These are phyloP conservation scores for Leptothorax acervorum DNA, from an alignment of 2,888 invertebrate genomes.

Conservation along the genomic window DNA sequence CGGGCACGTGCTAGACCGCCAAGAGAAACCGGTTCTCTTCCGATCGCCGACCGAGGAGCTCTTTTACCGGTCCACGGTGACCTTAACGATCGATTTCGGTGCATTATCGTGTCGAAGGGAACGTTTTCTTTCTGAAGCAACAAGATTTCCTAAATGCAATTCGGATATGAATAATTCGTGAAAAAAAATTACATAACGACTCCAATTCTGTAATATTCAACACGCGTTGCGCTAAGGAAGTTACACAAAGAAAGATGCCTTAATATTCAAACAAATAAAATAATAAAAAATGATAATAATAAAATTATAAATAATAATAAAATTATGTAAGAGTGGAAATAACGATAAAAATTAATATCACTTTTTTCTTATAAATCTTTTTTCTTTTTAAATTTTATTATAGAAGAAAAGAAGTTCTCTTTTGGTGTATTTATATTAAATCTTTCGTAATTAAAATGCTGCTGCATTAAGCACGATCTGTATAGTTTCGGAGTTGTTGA, in stretches of 20 bases:
- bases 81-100: slow-evolving; percentile 67
- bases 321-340: background rate
- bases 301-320: background rate
- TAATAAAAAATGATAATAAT: background rate
- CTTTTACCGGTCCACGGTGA: slow-evolving; percentile 52
- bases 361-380: background rate
- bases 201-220: background rate
- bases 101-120: slow-evolving; percentile 52
- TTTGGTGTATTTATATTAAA: background rate
- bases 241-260: background rate
- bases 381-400: background rate
- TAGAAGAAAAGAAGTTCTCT: background rate
- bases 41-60: slow-evolving; percentile 57
- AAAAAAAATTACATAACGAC: background rate
- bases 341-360: background rate
- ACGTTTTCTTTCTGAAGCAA: slow-evolving; percentile 28
- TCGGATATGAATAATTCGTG: background rate
- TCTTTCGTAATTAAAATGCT: background rate
- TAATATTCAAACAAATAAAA: background rate
- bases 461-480: background rate
- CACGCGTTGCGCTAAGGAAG: background rate
- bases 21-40: slow-evolving; percentile 69
- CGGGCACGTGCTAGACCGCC: slow-evolving; percentile 71
- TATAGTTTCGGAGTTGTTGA: background rate
- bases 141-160: slow-evolving; percentile 17